phyloP scores from a whole-genome alignment of 2,888 invertebrate genomes.

The Parasteatoda lunata region DNA sequence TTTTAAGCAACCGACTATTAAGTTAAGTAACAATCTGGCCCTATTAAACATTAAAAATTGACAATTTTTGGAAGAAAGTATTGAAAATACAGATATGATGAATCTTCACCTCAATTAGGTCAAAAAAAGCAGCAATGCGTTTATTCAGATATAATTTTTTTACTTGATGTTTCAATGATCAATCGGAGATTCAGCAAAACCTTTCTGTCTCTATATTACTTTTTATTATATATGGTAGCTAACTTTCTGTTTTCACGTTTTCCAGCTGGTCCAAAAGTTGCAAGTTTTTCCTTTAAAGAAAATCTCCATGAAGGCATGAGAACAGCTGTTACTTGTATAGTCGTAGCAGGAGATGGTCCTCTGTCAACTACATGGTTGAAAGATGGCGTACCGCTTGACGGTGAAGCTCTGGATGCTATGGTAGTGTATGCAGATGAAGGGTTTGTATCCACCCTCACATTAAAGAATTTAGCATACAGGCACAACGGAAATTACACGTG shows the following conservation, averaged over 20 bases:
- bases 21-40: too few relatives aligned
- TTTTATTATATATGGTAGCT: not conserved
- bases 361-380: constrained; percentile 74
- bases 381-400: constrained; percentile 73
- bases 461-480: constrained; percentile 73
- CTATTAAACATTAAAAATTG: too few relatives aligned
- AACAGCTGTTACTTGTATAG: constrained; percentile 66
- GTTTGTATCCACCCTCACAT: constrained; percentile 72
- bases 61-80: too few relatives aligned
- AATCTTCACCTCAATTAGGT: too few relatives aligned
- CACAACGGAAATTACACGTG: constrained; percentile 74
- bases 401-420: constrained; percentile 40
- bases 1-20: too few relatives aligned
- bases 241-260: not conserved
- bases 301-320: constrained; percentile 66
- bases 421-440: constrained; percentile 68
- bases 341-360: constrained; percentile 71
- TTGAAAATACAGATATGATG: too few relatives aligned
- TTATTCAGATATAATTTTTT: too few relatives aligned
- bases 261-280: constrained; percentile 58
- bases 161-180: too few relatives aligned
- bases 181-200: too few relatives aligned
- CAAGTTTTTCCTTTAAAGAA: constrained; percentile 59
- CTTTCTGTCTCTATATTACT: not conserved
- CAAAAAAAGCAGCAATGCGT: too few relatives aligned